Conservation (phyloP, 2,888 invertebrate species). For the Melanostoma mellinum region DNA sequence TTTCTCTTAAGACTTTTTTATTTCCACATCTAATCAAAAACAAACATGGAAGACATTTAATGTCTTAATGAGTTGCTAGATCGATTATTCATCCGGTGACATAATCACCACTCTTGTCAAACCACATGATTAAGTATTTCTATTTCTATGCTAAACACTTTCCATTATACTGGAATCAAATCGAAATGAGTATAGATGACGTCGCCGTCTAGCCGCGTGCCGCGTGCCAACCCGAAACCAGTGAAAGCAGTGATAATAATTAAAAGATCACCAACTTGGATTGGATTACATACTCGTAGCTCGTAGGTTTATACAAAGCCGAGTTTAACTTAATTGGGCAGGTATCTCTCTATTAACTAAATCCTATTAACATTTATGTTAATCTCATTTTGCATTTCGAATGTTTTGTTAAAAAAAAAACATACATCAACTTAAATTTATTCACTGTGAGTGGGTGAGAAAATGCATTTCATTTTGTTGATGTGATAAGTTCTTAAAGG, state of each 20-base stretch:
- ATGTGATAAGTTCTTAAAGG: slow-evolving; percentile 18
- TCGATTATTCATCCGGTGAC: slow-evolving; percentile 19
- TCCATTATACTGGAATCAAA: background rate
- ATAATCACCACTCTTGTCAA: slow-evolving; percentile 18
- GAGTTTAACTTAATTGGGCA: slow-evolving; percentile 7
- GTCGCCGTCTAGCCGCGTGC: background rate
- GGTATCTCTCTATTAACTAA: slow-evolving; percentile 3
- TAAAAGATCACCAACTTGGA: slow-evolving; percentile 54
- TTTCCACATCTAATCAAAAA: slow-evolving; percentile 15
- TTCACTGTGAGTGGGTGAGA: slow-evolving; percentile 13
- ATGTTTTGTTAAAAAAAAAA: background rate
- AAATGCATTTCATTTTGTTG: slow-evolving; percentile 2
- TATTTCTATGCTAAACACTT: slow-evolving; percentile 11
- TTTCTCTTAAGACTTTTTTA: background rate
- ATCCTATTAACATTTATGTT: slow-evolving; percentile 25
- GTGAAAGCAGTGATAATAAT: slow-evolving; percentile 63
- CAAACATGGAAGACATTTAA: slow-evolving; percentile 20
- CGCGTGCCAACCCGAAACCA: background rate
- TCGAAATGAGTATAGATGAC: background rate
- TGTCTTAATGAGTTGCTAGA: slow-evolving; percentile 4
- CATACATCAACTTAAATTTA: background rate
- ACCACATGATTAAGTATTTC: slow-evolving; percentile 10
- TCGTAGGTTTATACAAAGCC: background rate
- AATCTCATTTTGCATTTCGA: background rate
- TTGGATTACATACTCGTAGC: background rate